Conservation (phyloP, 2,888 invertebrate genomes). For the Drosophila borealis region DNA sequence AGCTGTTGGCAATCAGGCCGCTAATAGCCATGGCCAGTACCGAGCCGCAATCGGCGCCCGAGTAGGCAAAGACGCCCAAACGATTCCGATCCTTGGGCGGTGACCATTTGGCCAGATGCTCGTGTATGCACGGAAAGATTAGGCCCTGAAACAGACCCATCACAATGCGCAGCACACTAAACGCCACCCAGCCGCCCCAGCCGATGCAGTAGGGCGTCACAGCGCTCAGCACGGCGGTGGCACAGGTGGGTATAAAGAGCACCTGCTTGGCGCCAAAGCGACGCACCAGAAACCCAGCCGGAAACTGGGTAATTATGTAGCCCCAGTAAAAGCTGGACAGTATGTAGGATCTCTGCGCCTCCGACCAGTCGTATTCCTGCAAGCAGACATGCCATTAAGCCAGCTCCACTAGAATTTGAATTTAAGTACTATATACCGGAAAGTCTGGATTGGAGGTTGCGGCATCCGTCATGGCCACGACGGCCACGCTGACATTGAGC, state of each 20-base stretch:
- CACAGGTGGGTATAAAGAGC: constrained; percentile 87
- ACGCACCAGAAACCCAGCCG: constrained; percentile 88
- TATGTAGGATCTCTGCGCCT: constrained; percentile 86
- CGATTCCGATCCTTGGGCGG: constrained; percentile 88
- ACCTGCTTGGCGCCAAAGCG: constrained; percentile 89
- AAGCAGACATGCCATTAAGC: not conserved
- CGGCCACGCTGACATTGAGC: constrained; percentile 89
- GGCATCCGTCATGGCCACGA: constrained; percentile 90
- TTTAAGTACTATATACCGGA: constrained; percentile 80
- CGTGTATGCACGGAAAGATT: constrained; percentile 88
- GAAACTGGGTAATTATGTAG: constrained; percentile 88
- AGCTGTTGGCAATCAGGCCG: constrained; percentile 87
- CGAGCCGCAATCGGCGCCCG: constrained; percentile 88
- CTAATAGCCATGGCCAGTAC: constrained; percentile 87
- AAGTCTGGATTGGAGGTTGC: constrained; percentile 85
- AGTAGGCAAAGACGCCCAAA: constrained; percentile 86
- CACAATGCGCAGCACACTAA: constrained; percentile 87
- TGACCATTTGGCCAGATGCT: constrained; percentile 88
- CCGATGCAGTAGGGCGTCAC: constrained; percentile 88
- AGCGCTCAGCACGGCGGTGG: constrained; percentile 87
- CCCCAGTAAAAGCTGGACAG: constrained; percentile 92
- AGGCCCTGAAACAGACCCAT: constrained; percentile 89
- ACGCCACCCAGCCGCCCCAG: constrained; percentile 87
- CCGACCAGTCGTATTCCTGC: constrained; percentile 84
- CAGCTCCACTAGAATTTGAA: too few relatives aligned